Evolutionary conservation across 2,888 invertebrate genomes (phyloP).

Genomic region (Volucella inanis): DNA sequence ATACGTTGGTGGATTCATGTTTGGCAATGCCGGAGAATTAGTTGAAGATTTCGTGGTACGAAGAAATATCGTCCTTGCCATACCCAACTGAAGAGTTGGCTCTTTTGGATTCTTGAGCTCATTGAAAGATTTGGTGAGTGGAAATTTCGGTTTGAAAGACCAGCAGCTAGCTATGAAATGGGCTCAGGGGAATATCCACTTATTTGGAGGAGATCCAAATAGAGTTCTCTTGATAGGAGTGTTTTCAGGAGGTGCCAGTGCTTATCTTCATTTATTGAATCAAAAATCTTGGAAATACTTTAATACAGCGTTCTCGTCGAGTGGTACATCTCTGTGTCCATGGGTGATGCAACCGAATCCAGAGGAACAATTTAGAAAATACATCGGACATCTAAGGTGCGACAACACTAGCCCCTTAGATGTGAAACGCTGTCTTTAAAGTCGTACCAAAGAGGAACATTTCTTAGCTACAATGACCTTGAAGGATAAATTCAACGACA

Average conservation of each 20-base stretch:
- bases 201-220: slow-evolving; percentile 88
- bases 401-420: slow-evolving; percentile 78
- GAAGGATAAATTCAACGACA: slow-evolving; percentile 84
- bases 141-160: slow-evolving; percentile 90
- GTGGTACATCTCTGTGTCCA: slow-evolving; percentile 73
- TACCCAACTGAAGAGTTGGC: slow-evolving; percentile 88
- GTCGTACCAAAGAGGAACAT: slow-evolving; percentile 85
- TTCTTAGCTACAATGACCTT: slow-evolving; percentile 83
- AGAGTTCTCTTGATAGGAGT: slow-evolving; percentile 87
- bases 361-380: neutral
- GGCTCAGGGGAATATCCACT: slow-evolving; percentile 87
- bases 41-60: neutral
- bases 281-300: slow-evolving; percentile 83
- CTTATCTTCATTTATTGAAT: slow-evolving; percentile 88
- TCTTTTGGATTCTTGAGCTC: slow-evolving; percentile 89
- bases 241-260: slow-evolving; percentile 89
- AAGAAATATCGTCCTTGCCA: slow-evolving; percentile 86
- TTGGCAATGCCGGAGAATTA: slow-evolving; percentile 81
- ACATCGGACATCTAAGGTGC: neutral
- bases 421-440: slow-evolving; percentile 86
- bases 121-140: slow-evolving; percentile 87
- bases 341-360: slow-evolving; percentile 49
- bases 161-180: slow-evolving; percentile 88
- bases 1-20: slow-evolving; percentile 89
- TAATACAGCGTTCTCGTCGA: slow-evolving; percentile 65